Base-by-base conservation (phyloP, 2,797 vertebrate genomes). In the Yasuhikotakia modesta region DNA sequence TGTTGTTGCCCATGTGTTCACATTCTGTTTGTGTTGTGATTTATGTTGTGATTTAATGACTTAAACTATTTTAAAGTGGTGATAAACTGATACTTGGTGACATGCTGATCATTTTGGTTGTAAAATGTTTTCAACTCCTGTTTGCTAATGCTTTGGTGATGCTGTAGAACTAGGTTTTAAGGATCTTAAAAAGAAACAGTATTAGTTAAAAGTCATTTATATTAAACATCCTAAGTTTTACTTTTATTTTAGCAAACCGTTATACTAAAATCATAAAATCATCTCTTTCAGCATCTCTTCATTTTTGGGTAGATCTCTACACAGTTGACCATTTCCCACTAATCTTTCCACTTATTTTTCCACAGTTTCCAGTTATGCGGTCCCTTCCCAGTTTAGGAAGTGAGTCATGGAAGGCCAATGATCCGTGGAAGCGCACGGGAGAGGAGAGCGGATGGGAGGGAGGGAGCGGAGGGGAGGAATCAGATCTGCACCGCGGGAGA, bases 301-400 rank as follows among this genome's bases (percentile, higher is more conserved):
- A 50, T 16, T 50, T 27, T 50, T 17, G n/a, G 48, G 10, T 43
- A 11, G 39, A 43, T 43, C 8, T 48, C 14, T 4, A 48, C 14
- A 17, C 4, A 48, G 3, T 17, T 5, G 14, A 48, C 46, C 17
- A 11, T 48, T 48, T 48, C 4, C 11, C 22, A 73, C 35, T 27
- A 22, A 55, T 19, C 48, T 53, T 84, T 43, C 46, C 52, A 32
- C 35, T 50, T n/a, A n/a, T 12, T 30, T 66, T 52, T 81, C n/a
- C 22, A 21, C 46, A 19, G 66, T 76, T 83, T 82, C 79, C 12
- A 61, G 73, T 81, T 76, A 52, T 73, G 24, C 72, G 21, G 83
- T 77, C 81, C 78, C 87, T 86, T 81, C 90, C 89, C 87, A 87
- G 88, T 86, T 88, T 70, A 84, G 92, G 93, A 93, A 92, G 82